Evolutionary conservation across 1,140 invertebrate genomes (phyloP), one percentile per base, ranked within the genome.

Genomic region (Phocides pigmalion): DNA sequence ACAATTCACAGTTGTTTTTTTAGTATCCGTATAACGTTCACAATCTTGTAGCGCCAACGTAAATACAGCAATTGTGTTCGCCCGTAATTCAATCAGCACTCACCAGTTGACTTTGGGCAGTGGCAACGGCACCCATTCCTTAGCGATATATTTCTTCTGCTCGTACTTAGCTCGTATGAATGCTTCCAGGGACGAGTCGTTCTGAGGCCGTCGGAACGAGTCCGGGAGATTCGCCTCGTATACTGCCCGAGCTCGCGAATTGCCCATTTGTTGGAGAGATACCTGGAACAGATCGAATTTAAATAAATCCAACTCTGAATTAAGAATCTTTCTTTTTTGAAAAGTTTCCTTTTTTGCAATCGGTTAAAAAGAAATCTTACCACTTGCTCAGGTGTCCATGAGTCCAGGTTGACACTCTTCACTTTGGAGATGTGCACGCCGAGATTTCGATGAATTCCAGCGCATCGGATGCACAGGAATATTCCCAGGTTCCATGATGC

Each of bases 161-260:
- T 99, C 98, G 92, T 99, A 99, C 92, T 99, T 99, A 37, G 97
- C 97, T 51, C 98, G 93, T 69, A 99, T 98, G 89, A 99, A 99
- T 46, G 95, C 95, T 89, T 99, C 98, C 20, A 99, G 92, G 11
- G 97, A 95, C 50, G 97, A 96, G 84, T 99, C 98, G 62, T 96
- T 98, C 89, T 99, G 98, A 6, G 98, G 98, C 71, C 98, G 94
- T 15, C 97, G 93, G 85, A 99, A 99, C 76, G 95, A 97, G 84
- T 99, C 98, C 0, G 98, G 98, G 46, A 99, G 90, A 92, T 99
- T 98, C 0, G 98, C 98, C 93, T 99, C 98, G 86, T 99, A 99
- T 0, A 99, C 98, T 15, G 98, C 98, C 62, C 98, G 93, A 0
- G 98, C 98, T 72, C 97, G 93, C n/a, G 97, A 98, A 89, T 99